Percentiles rank a stretch among this genome's conserved stretches.
Evolutionary conservation across 2,113 vertebrate genomes (phyloP).

Genomic region (Pelodiscus sinensis): DNA sequence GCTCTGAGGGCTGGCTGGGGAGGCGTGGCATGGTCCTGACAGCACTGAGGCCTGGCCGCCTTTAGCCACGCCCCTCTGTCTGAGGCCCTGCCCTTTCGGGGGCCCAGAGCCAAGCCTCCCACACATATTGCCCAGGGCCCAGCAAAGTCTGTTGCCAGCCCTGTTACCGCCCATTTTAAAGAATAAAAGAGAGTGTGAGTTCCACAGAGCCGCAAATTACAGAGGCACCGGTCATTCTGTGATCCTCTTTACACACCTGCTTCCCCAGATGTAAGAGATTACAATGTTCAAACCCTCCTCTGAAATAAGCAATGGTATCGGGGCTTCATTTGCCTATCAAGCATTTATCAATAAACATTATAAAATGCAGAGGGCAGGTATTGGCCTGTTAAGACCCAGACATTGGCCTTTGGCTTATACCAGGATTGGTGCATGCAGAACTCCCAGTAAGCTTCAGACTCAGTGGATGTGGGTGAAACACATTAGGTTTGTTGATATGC

Average conservation of each 20-base stretch:
- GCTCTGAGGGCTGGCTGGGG: too few relatives aligned
- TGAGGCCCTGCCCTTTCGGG: too few relatives aligned
- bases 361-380: background rate
- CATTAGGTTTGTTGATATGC: background rate
- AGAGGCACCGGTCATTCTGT: background rate
- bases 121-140: too few relatives aligned
- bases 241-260: accelerated
- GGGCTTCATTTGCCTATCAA: background rate
- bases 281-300: background rate
- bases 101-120: too few relatives aligned
- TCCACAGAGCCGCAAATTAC: background rate
- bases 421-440: background rate
- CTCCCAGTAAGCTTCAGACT: background rate
- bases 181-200: background rate
- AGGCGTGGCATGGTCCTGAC: too few relatives aligned
- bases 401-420: background rate
- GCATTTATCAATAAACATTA: background rate
- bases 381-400: background rate
- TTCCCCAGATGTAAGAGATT: background rate
- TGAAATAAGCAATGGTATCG: background rate
- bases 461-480: accelerated
- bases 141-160: too few relatives aligned
- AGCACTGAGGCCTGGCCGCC: too few relatives aligned
- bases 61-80: too few relatives aligned
- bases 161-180: background rate